These are phyloP conservation scores for Cryptomyrus ogoouensis DNA, from an alignment of 2,113 vertebrate genomes.

Conservation along the genomic window DNA sequence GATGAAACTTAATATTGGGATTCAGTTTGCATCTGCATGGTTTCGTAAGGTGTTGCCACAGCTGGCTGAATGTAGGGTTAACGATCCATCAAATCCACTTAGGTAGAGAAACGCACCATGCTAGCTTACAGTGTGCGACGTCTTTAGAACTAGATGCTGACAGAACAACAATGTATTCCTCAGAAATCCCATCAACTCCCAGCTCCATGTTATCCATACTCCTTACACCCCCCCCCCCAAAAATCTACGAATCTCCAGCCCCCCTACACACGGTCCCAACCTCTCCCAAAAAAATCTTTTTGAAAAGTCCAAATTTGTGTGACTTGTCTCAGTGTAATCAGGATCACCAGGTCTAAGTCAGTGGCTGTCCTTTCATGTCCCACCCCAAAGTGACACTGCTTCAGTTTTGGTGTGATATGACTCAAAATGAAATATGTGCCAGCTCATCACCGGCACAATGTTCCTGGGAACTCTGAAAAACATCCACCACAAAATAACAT, in stretches of 20 bases:
- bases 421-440: background rate
- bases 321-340: background rate
- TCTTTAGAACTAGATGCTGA: background rate
- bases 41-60: background rate
- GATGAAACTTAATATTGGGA: background rate
- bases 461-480: background rate
- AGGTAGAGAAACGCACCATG: background rate
- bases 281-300: background rate
- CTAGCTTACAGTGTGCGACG: background rate
- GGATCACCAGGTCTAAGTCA: background rate
- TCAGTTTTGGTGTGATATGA: background rate
- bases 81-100: background rate
- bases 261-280: background rate
- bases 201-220: background rate
- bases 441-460: background rate
- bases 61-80: background rate
- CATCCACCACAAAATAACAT: background rate
- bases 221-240: background rate
- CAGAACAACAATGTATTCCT: background rate
- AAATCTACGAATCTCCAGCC: background rate
- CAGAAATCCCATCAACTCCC: background rate
- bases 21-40: background rate
- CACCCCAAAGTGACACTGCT: background rate
- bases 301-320: background rate
- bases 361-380: background rate